Evolutionary conservation across 2,888 invertebrate genomes (phyloP), one percentile per base, ranked within the genome.

Genomic region (Idaea aversata): DNA sequence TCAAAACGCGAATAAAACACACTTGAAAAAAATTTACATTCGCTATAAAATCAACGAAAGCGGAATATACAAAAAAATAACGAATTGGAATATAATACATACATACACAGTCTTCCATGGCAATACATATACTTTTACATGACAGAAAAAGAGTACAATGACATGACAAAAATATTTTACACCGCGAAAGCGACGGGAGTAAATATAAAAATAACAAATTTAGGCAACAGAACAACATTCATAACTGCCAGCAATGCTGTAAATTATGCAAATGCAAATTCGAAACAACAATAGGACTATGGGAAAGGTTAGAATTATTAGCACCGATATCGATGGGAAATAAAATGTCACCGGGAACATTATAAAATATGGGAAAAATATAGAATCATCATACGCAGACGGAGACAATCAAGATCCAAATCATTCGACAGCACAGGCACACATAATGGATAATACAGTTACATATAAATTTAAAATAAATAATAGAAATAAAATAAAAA

Each of bases 171-270:
- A 58, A 36, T 35, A 58, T 61, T 59, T 61, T 67, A 63, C 59
- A 69, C 65, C 5, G 67, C 70, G 16, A n/a, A 5, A 62, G 65
- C 69, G n/a, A 63, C 61, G 62, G 34, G 38, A 7, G 58, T 58
- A 4, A 34, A 63, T 4, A 63, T 73, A 10, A 72, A 72, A 70
- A 73, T 75, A 60, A 63, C 62, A 34, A 73, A 75, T 35, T 65
- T 72, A n/a, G 75, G 72, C 0, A 75, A 74, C 35, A 65, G 74
- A 70, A 75, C 74, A 61, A 70, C 73, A n/a, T 75, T 73, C 62
- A 64, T 74, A 15, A 67, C 74, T 15, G 65, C 71, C 57, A 64
- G 72, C 0, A 67, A 68, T 5, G 63, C 60, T 3, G 75, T 73
- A 34, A 58, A 66, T 57, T 75, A 73, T 35, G 74, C 74, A 35